Base-by-base conservation (phyloP, 2,888 invertebrate genomes). In the Spodoptera littoralis region DNA sequence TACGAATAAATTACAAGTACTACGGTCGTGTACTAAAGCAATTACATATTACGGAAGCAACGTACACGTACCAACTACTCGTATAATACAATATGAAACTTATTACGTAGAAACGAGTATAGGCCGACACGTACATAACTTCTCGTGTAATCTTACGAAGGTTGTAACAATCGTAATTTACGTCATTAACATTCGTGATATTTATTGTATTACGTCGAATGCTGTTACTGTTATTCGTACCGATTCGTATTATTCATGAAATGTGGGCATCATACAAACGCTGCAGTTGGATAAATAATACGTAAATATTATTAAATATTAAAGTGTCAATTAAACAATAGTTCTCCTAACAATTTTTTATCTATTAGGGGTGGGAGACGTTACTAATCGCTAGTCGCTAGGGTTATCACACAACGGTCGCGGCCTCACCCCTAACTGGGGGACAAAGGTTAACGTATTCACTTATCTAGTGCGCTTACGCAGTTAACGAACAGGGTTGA, bases 401-500 rank as follows among this genome's bases (percentile, higher is more conserved):
- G 85, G 86, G 85, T 86, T 85, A 81, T 84, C 78, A 67, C 73
- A 77, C 80, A 90, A 91, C 90, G 88, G 89, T 84, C 85, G 73
- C 61, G 70, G 77, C 71, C 50, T 69, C 80, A 80, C 84, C 88
- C 84, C 77, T 73, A 66, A 63, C 57, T 65, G 66, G 81, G 84
- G 87, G 76, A 83, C 82, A 90, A 91, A 92, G 90, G 91, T 91
- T 91, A 92, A 92, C 87, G 84, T 83, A 90, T 91, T 88, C 88
- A 87, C 85, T 89, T 89, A 90, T 90, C 88, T 83, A 85, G 79
- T 66, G 43, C 53, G 60, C 52, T 51, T 63, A 59, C 66, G 70
- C 64, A 70, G 64, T 73, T 80, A 82, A 79, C 74, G 73, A 74
- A 81, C 73, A 69, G 79, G 87, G 87, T 79, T 69, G 72, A 70